A percentile compares a stretch with the other conserved stretches of the same genome.
phyloP scores from a whole-genome alignment of 92 coral and sea anemone species.

The Palythoa caribaeorum region DNA sequence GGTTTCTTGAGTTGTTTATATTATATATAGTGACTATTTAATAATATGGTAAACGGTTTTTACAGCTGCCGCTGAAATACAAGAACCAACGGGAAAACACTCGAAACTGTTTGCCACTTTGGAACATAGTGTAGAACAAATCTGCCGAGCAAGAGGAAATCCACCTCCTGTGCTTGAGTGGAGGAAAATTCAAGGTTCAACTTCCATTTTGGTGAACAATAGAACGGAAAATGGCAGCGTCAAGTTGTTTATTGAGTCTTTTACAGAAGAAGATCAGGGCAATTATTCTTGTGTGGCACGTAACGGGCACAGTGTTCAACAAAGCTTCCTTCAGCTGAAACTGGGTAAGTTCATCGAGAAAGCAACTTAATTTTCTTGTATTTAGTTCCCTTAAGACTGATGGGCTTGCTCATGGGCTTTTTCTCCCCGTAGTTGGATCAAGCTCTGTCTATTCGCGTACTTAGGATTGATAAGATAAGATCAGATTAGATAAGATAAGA shows the following conservation, averaged over 20 bases:
- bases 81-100: constrained; percentile 1
- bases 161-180: constrained; percentile 76
- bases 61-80: constrained; percentile 23
- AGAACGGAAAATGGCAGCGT: constrained; percentile 43
- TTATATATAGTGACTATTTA: too few species aligned
- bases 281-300: constrained; percentile 76
- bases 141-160: constrained; percentile 77
- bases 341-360: neutral
- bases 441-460: too few species aligned
- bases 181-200: constrained; percentile 49
- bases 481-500: too few species aligned
- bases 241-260: constrained; percentile 37
- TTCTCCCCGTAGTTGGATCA: too few species aligned
- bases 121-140: constrained; percentile 46
- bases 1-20: too few species aligned
- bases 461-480: too few species aligned
- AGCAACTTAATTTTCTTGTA: too few species aligned
- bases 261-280: constrained; percentile 66
- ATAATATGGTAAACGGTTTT: neutral
- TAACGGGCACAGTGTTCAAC: constrained; percentile 47
- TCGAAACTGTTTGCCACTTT: constrained; percentile 25
- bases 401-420: too few species aligned
- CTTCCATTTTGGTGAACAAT: neutral
- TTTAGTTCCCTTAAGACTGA: too few species aligned
- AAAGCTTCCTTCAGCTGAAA: constrained; percentile 4